Percentiles rank a stretch among this genome's conserved stretches.
Conservation (phyloP, 2,888 invertebrate species). For the Tenthredo mesomela region DNA sequence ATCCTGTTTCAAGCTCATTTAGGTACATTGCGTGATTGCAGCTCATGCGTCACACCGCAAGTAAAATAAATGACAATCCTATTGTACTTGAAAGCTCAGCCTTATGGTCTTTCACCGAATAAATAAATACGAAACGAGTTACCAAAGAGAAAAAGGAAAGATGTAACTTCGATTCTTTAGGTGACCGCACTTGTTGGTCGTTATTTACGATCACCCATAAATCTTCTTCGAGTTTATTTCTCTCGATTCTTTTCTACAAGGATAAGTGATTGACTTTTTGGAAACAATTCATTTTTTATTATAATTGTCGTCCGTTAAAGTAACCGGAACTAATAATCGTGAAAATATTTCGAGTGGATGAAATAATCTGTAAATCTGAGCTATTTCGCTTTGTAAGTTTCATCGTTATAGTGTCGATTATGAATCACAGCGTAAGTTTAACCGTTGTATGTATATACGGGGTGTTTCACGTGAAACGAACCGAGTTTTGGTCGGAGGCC, state of each 20-base stretch:
- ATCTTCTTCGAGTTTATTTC: not conserved
- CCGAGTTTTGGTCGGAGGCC: too few relatives aligned
- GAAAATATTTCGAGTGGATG: not conserved
- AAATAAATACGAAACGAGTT: conserved; percentile 1
- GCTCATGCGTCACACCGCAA: not conserved
- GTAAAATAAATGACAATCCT: conserved; percentile 5
- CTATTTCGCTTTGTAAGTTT: not conserved
- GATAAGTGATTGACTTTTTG: not conserved
- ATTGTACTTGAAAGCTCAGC: not conserved
- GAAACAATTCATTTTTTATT: not conserved
- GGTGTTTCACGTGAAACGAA: too few relatives aligned
- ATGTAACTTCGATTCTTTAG: not conserved
- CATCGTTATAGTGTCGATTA: not conserved
- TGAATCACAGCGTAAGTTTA: not conserved
- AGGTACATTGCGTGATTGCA: not conserved
- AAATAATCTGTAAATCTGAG: not conserved
- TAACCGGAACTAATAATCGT: not conserved
- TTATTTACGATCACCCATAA: conserved; percentile 8
- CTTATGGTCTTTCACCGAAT: not conserved
- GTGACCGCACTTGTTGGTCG: not conserved
- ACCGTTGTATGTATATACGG: not conserved
- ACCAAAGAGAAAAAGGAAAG: not conserved
- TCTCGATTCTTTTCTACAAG: not conserved
- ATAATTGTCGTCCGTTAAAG: not conserved
- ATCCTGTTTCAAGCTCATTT: not conserved